Evolutionary conservation across 1,140 invertebrate genomes (phyloP), one percentile per base, ranked within the genome.

Genomic region (Sinonovacula constricta): DNA sequence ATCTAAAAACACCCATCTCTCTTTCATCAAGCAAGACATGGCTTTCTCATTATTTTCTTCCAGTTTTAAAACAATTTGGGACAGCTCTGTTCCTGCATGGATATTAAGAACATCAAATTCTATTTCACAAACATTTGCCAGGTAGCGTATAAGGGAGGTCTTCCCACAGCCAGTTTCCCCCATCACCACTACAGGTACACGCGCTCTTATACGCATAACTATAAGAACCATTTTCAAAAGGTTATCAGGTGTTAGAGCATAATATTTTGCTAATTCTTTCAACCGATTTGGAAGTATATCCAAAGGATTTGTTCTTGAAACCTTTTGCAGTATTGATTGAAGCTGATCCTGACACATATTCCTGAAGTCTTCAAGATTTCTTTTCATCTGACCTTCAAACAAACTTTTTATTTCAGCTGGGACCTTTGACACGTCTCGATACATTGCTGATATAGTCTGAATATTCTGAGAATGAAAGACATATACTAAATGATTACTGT

Each of bases 161-260:
- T 86, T 86, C 66, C 85, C 88, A 80, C 88, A 89, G 12, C 88
- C 88, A 28, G 88, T 89, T 65, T 89, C 88, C 2, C 88, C 88
- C 86, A 89, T 89, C 14, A 89, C 57, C 30, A 89, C 57, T 2
- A 89, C 83, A 33, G 88, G 88, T 45, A 89, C 83, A 71, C 80
- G 39, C 12, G 68, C 67, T 34, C 70, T 67, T 30, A 83, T 75
- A 45, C 84, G 59, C 3, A 86, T 34, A 39, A 78, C 68, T 24
- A 86, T 84, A 3, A 83, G 63, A 22, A 84, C 69, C 84, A 86
- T 84, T 78, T 86, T 86, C 14, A 86, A 34, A 26, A 82, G 59
- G 63, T 86, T 86, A 31, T 86, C 84, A 24, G 83, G 74, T 31
- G 85, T 85, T 3, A 86, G 51, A 0, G 84, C 85, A 79, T 87